Percentiles rank a stretch among this genome's conserved stretches.
Conservation (phyloP, 1,140 invertebrate species). For the Capitella teleta region DNA sequence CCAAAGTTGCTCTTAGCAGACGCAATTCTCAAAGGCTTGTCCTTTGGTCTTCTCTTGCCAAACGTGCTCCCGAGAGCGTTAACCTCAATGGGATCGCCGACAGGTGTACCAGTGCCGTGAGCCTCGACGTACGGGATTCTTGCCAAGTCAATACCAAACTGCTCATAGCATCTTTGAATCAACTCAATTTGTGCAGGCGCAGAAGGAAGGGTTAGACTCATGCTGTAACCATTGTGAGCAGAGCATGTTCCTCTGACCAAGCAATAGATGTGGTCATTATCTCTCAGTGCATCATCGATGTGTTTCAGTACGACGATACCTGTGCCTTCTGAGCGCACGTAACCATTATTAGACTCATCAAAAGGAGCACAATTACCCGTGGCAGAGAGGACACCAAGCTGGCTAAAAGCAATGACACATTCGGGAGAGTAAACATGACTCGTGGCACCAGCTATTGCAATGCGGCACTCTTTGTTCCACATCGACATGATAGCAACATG, state of each 20-base stretch:
- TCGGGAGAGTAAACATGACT: neutral
- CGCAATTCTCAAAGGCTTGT: constrained; percentile 71
- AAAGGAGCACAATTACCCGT: neutral
- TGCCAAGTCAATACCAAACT: constrained; percentile 64
- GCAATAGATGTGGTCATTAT: neutral
- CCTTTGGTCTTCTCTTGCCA: constrained; percentile 59
- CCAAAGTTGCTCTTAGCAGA: constrained; percentile 98
- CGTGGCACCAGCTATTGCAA: neutral
- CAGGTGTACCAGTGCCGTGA: constrained; percentile 83
- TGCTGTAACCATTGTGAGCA: neutral
- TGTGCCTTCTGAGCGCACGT: neutral
- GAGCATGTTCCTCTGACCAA: neutral
- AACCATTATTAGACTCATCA: neutral
- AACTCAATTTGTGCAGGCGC: constrained; percentile 73
- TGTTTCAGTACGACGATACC: constrained; percentile 1
- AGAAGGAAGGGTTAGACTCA: constrained; percentile 53
- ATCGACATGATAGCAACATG: constrained; percentile 76
- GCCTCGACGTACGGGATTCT: constrained; percentile 82
- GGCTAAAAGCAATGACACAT: neutral
- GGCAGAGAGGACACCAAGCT: neutral
- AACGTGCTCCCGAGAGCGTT: constrained; percentile 86
- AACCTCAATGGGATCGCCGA: constrained; percentile 90
- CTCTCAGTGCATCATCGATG: neutral
- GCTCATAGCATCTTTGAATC: constrained; percentile 71
- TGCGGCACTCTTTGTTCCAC: constrained; percentile 24